Conservation (phyloP, 2,888 invertebrate species). For the Macropis europaea region DNA sequence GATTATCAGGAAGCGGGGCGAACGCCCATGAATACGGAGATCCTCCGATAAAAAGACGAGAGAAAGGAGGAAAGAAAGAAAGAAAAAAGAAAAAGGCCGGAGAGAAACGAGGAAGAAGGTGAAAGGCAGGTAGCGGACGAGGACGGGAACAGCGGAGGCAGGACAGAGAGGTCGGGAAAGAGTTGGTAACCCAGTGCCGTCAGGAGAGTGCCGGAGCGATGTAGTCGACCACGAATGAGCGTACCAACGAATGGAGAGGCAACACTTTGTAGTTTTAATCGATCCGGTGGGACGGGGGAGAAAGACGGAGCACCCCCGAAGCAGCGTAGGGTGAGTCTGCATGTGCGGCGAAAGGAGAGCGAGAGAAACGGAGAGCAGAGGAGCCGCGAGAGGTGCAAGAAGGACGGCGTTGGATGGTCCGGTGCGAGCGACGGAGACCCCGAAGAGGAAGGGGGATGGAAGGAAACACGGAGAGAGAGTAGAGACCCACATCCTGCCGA, state of each 20-base stretch:
- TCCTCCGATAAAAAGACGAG: conserved; percentile 62
- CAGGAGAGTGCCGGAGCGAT: conserved; percentile 69
- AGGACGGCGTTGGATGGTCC: conserved; percentile 48
- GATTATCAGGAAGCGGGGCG: conserved; percentile 73
- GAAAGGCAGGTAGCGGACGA: conserved; percentile 30
- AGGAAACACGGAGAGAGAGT: conserved; percentile 64
- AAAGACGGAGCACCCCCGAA: conserved; percentile 63
- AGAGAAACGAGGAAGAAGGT: conserved; percentile 30
- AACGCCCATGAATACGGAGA: conserved; percentile 71
- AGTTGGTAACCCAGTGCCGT: conserved; percentile 75
- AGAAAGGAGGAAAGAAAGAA: conserved; percentile 29
- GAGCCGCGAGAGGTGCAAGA: conserved; percentile 56
- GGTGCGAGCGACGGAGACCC: conserved; percentile 53
- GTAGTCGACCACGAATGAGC: conserved; percentile 77
- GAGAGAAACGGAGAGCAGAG: conserved; percentile 42
- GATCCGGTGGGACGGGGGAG: conserved; percentile 73
- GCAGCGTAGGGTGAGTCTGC: conserved; percentile 61
- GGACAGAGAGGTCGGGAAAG: conserved; percentile 57
- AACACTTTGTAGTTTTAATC: conserved; percentile 79
- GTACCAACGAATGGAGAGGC: conserved; percentile 73
- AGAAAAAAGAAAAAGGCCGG: conserved; percentile 19
- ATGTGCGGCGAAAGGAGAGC: conserved; percentile 41
- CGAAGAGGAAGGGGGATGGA: conserved; percentile 61
- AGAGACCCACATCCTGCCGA: conserved; percentile 75
- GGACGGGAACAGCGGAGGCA: conserved; percentile 42